These are phyloP conservation scores for Patella pellucida DNA, from an alignment of 2,888 invertebrate genomes.

Conservation along the genomic window DNA sequence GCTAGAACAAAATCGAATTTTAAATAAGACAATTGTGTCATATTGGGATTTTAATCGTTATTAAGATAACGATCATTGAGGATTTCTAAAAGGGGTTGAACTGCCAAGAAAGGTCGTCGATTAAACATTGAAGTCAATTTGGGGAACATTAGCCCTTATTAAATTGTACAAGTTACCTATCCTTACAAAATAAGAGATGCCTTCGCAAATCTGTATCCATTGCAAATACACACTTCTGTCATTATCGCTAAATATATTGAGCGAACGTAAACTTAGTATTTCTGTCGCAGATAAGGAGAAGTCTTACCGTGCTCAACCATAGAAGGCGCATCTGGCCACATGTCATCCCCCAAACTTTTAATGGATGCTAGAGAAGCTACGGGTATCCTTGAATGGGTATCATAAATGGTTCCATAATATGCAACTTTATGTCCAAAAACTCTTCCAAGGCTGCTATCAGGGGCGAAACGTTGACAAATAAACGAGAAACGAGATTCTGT, in stretches of 20 bases:
- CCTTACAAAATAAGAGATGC: too few relatives aligned
- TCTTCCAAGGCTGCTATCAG: slow-evolving; percentile 45
- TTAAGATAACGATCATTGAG: too few relatives aligned
- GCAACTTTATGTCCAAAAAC: slow-evolving; percentile 46
- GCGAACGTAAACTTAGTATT: not conserved
- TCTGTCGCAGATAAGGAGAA: not conserved
- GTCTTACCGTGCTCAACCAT: slow-evolving; percentile 56
- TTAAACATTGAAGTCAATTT: not conserved
- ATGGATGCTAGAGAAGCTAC: slow-evolving; percentile 52
- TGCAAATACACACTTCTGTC: not conserved
- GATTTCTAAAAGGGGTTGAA: too few relatives aligned
- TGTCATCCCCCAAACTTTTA: slow-evolving; percentile 46
- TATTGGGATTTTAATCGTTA: too few relatives aligned
- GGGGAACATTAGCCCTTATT: not conserved
- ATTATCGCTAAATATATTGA: not conserved
- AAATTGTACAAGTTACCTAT: too few relatives aligned
- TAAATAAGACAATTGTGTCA: too few relatives aligned
- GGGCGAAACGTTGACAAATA: slow-evolving; percentile 56
- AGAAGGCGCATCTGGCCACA: slow-evolving; percentile 52
- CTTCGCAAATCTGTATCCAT: too few relatives aligned
- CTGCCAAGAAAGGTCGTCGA: not conserved
- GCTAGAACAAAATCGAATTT: too few relatives aligned
- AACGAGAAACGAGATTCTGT: slow-evolving; percentile 46
- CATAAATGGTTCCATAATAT: slow-evolving; percentile 53
- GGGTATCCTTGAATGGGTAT: slow-evolving; percentile 47